phyloP scores from a whole-genome alignment of 2,113 vertebrate species.

The Carollia perspicillata region DNA sequence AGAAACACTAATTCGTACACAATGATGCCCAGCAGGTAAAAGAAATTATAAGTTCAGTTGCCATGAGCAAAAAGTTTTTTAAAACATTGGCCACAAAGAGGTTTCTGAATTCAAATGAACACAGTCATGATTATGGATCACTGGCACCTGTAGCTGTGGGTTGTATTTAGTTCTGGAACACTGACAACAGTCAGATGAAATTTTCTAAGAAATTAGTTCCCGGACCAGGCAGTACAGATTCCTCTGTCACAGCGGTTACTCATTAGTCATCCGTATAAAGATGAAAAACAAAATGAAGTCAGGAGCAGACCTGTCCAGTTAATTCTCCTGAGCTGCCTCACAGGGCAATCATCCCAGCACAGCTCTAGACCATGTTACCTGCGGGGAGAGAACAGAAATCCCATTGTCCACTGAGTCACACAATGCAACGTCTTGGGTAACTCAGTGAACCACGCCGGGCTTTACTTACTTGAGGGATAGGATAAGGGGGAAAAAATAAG shows the following conservation, averaged over 20 bases:
- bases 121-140: not conserved
- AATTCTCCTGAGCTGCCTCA: not conserved
- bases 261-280: not conserved
- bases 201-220: conserved; percentile 39
- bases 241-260: not conserved
- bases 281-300: not conserved
- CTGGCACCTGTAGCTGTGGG: not conserved
- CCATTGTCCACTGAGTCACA: conserved; percentile 29
- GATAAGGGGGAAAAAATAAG: not conserved
- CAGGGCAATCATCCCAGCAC: not conserved
- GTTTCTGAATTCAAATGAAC: conserved; percentile 30
- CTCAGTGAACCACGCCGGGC: not conserved
- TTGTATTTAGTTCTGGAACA: conserved; percentile 8
- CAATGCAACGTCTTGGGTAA: not conserved
- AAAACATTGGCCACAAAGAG: not conserved
- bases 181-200: not conserved
- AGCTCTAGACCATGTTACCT: not conserved
- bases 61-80: not conserved
- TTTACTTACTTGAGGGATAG: not conserved
- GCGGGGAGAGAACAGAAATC: conserved; percentile 23
- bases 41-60: not conserved
- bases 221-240: not conserved
- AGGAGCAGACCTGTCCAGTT: not conserved
- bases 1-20: not conserved
- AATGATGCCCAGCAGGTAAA: not conserved